Conservation (phyloP, 2,113 vertebrate genomes). For the Callocephalon fimbriatum region DNA sequence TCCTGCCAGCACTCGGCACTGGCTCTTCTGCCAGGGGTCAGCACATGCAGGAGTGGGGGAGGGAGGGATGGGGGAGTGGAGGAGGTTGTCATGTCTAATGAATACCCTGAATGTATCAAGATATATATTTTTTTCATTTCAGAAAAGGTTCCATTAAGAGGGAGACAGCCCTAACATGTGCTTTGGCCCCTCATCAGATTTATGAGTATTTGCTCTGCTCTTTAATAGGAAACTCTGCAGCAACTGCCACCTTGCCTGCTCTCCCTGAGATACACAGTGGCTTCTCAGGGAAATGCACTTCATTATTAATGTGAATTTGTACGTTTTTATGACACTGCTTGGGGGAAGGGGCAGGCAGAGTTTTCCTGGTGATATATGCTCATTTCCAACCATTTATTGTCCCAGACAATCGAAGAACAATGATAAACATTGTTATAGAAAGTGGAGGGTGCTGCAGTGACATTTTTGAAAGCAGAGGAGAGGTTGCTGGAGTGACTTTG, state of each 20-base stretch:
- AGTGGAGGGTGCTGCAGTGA: constrained; percentile 14
- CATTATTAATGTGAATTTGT: constrained; percentile 74
- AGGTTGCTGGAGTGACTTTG: constrained; percentile 14
- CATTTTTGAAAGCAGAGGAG: constrained; percentile 42
- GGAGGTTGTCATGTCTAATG: constrained; percentile 68
- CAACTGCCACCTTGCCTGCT: constrained; percentile 62
- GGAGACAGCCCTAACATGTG: constrained; percentile 65
- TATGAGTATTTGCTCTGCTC: constrained; percentile 64
- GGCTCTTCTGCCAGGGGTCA: constrained; percentile 47
- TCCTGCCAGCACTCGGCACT: neutral
- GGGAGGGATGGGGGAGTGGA: constrained; percentile 16
- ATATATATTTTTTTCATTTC: constrained; percentile 70
- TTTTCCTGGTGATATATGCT: constrained; percentile 68
- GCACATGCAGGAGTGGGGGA: neutral
- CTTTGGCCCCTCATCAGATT: constrained; percentile 64
- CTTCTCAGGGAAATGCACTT: constrained; percentile 69
- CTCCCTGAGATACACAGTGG: constrained; percentile 66
- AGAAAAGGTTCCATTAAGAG: constrained; percentile 71
- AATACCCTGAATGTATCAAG: constrained; percentile 66
- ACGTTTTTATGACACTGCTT: constrained; percentile 68
- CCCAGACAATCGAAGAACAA: constrained; percentile 62
- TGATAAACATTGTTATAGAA: constrained; percentile 65
- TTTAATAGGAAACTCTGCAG: constrained; percentile 66
- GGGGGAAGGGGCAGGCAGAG: constrained; percentile 65
- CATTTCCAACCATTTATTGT: constrained; percentile 71